These are phyloP conservation scores for Amblyopsis hoosieri DNA, from an alignment of 2,797 vertebrate species.

Conservation along the genomic window DNA sequence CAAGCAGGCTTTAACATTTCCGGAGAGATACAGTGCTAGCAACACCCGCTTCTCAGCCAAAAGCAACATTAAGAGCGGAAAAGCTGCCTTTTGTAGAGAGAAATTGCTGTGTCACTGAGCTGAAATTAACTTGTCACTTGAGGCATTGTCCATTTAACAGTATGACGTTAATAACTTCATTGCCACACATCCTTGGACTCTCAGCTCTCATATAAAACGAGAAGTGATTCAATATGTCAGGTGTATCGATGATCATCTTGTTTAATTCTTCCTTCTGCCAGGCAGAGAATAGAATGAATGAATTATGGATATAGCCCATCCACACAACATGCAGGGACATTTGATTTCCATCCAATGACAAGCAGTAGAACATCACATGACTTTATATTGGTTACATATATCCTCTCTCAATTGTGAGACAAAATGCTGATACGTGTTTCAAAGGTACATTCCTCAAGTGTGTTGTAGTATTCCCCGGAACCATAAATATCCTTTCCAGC, in stretches of 20 bases:
- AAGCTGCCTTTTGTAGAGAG: slow-evolving; percentile 31
- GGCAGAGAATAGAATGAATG: slow-evolving; percentile 63
- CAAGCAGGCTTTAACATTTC: slow-evolving; percentile 55
- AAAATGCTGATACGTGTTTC: too few species aligned
- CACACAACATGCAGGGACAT: slow-evolving; percentile 41
- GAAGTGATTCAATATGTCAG: slow-evolving; percentile 62
- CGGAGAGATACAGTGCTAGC: slow-evolving; percentile 49
- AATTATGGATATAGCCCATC: slow-evolving; percentile 58
- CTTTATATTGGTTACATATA: too few species aligned
- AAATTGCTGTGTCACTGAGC: slow-evolving; percentile 53
- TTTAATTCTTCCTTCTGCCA: slow-evolving; percentile 57
- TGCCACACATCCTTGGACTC: slow-evolving; percentile 53
- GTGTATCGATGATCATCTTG: slow-evolving; percentile 60
- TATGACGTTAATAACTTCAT: slow-evolving; percentile 59
- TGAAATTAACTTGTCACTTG: slow-evolving; percentile 54
- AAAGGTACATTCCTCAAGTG: too few species aligned
- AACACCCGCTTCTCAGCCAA: slow-evolving; percentile 46
- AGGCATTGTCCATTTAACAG: slow-evolving; percentile 55
- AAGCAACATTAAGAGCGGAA: slow-evolving; percentile 41
- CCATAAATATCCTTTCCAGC: too few species aligned
- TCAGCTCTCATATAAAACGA: slow-evolving; percentile 48
- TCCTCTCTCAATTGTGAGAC: too few species aligned
- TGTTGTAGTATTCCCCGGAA: too few species aligned
- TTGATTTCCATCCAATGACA: slow-evolving; percentile 3
- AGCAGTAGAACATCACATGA: slow-evolving; percentile 34